Base-by-base conservation (phyloP, 2,888 invertebrate species). In the Drosophila infuscata region DNA sequence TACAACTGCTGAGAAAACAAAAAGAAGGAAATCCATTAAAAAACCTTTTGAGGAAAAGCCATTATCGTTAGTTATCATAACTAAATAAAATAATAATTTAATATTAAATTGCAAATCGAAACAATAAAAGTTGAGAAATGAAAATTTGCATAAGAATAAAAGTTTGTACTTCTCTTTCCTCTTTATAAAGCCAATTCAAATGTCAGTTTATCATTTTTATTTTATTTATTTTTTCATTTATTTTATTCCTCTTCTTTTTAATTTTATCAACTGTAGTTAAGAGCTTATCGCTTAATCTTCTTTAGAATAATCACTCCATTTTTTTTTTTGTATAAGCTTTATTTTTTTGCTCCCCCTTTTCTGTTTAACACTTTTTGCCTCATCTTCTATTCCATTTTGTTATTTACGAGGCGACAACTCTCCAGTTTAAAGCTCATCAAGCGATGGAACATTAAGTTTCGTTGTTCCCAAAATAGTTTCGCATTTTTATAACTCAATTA, bases 351-450 rank as follows among this genome's bases (percentile, higher is more conserved):
- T 32, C 32, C 25, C 5, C 15, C 25, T 20, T 35, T 20, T 30
- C 36, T 12, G 36, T 32, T 15, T 38, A 51, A 30, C 62, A 52
- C 64, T 63, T 46, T 56, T 43, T 30, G 59, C 58, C 79, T 79
- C 89, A 84, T 89, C 74, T 73, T 49, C 81, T 76, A 88, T 84
- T 88, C 82, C 69, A 84, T 76, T 84, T 89, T 70, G 79, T 69
- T 74, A 80, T 79, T 79, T 79, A 79, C 79, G 79, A 79, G 79
- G 74, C 67, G 67, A 61, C 76, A 72, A 67, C 76, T 60, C 75
- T 78, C 71, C 78, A 83, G 82, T 84, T 84, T 84, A 89, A 87
- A 84, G 85, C 88, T 76, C 84, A 79, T 87, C 88, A 88, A 89
- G 78, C 46, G 66, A 56, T 72, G 46, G 74, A 51, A 75, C 75